phyloP scores from a whole-genome alignment of 1,140 invertebrate genomes.

The Thalassaphorura encarpata region DNA sequence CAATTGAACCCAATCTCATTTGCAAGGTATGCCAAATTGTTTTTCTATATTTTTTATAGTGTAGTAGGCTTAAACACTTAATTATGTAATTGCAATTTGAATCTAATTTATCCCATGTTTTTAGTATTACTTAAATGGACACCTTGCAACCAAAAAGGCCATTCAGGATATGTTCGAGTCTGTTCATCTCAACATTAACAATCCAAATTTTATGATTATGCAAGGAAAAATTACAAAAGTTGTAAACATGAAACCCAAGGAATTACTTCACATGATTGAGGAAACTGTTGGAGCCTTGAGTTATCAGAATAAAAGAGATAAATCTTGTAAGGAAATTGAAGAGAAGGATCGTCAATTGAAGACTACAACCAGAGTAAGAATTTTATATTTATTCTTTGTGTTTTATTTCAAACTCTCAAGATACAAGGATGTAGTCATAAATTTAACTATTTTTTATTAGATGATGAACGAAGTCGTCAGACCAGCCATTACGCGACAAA shows the following conservation, averaged over 20 bases:
- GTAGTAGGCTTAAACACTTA: not conserved
- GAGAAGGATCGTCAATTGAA: slow-evolving; percentile 87
- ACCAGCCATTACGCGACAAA: slow-evolving; percentile 14
- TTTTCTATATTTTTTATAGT: not conserved
- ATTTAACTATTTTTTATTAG: slow-evolving; percentile 18
- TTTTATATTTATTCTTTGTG: not conserved
- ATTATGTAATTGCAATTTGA: not conserved
- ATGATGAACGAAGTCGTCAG: slow-evolving; percentile 1
- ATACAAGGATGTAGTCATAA: not conserved
- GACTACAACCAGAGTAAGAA: slow-evolving; percentile 69
- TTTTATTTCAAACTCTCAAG: not conserved
- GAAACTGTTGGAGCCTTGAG: slow-evolving; percentile 97
- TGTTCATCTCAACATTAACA: slow-evolving; percentile 96
- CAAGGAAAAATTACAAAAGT: slow-evolving; percentile 99
- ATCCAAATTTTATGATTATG: slow-evolving; percentile 99
- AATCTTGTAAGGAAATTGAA: slow-evolving; percentile 75
- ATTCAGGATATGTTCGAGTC: slow-evolving; percentile 93
- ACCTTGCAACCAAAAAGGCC: slow-evolving; percentile 53
- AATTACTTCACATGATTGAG: slow-evolving; percentile 98
- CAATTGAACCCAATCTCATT: slow-evolving; percentile 45
- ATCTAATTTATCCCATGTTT: slow-evolving; percentile 2
- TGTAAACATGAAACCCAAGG: slow-evolving; percentile 95
- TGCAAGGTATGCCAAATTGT: slow-evolving; percentile 25
- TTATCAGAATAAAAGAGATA: slow-evolving; percentile 90
- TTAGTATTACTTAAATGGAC: slow-evolving; percentile 23